Percentiles rank a stretch among this genome's conserved stretches.
Evolutionary conservation across 2,797 vertebrate species (phyloP).

Genomic region (Oreortyx pictus): DNA sequence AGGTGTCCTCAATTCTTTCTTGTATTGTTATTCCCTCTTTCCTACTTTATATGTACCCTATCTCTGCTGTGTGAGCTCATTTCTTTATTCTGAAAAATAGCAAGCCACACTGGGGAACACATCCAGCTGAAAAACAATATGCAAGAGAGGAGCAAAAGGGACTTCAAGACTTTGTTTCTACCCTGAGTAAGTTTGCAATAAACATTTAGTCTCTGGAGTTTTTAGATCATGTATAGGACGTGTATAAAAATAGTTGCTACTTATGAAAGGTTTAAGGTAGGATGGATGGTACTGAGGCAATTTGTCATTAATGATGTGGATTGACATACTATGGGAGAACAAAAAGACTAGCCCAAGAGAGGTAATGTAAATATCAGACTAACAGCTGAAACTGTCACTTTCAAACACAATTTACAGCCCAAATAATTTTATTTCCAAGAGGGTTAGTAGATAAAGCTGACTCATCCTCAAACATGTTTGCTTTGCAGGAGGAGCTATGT

Average conservation of each 20-base stretch:
- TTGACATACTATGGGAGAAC: background rate
- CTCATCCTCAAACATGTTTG: background rate
- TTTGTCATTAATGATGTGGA: background rate
- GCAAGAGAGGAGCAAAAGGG: background rate
- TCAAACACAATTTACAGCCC: conserved; percentile 19
- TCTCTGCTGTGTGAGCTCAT: background rate
- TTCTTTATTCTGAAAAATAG: background rate
- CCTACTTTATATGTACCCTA: background rate
- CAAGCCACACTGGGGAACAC: background rate
- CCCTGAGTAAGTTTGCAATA: background rate
- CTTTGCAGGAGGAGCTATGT: background rate
- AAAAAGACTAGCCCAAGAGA: background rate
- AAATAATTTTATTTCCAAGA: conserved; percentile 36
- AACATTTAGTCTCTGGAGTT: background rate
- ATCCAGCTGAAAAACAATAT: background rate
- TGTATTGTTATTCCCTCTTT: background rate
- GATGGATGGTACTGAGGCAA: background rate
- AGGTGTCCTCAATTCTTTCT: background rate
- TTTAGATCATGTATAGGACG: background rate
- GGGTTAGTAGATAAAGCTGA: conserved; percentile 17
- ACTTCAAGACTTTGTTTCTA: background rate
- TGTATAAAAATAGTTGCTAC: background rate
- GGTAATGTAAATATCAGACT: background rate
- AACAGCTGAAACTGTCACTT: conserved; percentile 22
- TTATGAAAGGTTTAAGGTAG: background rate